Base-by-base conservation (phyloP, 2,888 invertebrate species). In the Drosophila emarginata region DNA sequence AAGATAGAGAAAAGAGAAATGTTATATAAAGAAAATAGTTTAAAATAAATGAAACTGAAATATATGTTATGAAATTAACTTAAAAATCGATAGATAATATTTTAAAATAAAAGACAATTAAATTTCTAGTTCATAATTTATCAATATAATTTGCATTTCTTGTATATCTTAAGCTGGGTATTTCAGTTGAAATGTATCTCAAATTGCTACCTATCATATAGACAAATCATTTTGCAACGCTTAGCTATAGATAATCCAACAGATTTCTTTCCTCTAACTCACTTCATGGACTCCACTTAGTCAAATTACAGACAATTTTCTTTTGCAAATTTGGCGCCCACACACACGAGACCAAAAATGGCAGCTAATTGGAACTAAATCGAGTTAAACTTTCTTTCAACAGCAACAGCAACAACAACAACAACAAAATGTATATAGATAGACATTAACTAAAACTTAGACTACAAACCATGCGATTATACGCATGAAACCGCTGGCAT, bases 351-450 rank as follows among this genome's bases (percentile, higher is more conserved):
- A 61, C 76, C 70, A 60, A 78, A 81, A 81, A 77, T 81, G 82
- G 87, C 87, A 87, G 81, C 73, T 87, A 82, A 82, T 82, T 82
- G 87, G 82, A 79, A 79, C 69, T 84, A 74, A 84, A 80, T 77
- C 81, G 79, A 87, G 85, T 76, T 87, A 68, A 87, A 77, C 75
- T 84, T 81, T 82, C 87, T 74, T 80, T 85, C 74, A 69, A 60
- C 71, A 23, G 56, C 59, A 58, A 57, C 40, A 37, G 23, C 23
- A 23, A 2, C 7, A 28, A 52, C 15, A 51, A 56, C 12, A 14
- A 12, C 18, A n/a, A 12, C 9, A 57, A 37, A 64, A 64, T 14
- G 40, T 45, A 32, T 28, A 28, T 32, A 32, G 32, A 9, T 32
- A 32, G 32, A 9, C 32, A 9, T 32, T 32, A 32, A 32, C 40